Percentiles rank a stretch among this genome's conserved stretches.
Evolutionary conservation across 2,888 invertebrate genomes (phyloP).

Genomic region (Tenodera sinensis): DNA sequence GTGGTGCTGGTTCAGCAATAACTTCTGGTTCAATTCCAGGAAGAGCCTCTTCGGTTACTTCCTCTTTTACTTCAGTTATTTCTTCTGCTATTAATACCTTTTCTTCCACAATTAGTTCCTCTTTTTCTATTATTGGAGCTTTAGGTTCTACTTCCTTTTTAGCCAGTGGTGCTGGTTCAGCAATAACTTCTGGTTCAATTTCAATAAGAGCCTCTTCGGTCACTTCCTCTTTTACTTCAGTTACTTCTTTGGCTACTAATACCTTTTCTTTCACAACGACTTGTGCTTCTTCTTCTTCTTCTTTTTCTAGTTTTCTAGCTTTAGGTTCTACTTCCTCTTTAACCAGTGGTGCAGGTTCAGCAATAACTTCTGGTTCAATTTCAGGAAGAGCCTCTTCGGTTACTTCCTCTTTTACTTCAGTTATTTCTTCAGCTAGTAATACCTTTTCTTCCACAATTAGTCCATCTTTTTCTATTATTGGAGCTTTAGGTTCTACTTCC

Average conservation of each 20-base stretch:
- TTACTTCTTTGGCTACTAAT: background rate
- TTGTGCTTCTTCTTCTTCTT: background rate
- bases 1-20: no score
- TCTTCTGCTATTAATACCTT: no score
- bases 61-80: no score
- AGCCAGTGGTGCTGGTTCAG: background rate
- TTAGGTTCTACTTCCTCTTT: background rate
- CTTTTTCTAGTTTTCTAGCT: background rate
- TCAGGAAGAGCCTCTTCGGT: background rate
- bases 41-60: no score
- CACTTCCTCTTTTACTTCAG: background rate
- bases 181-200: background rate
- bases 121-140: no score
- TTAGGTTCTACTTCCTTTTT: background rate
- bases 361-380: background rate
- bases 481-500: background rate
- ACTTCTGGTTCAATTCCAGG: no score
- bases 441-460: background rate
- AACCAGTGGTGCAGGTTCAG: background rate
- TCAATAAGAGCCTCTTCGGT: background rate
- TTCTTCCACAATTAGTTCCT: no score
- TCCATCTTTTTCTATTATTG: background rate
- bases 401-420: no score
- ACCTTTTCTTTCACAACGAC: no score
- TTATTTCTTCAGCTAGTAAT: no score